Evolutionary conservation across 2,113 vertebrate species (phyloP).

Genomic region (Eublepharis macularius): DNA sequence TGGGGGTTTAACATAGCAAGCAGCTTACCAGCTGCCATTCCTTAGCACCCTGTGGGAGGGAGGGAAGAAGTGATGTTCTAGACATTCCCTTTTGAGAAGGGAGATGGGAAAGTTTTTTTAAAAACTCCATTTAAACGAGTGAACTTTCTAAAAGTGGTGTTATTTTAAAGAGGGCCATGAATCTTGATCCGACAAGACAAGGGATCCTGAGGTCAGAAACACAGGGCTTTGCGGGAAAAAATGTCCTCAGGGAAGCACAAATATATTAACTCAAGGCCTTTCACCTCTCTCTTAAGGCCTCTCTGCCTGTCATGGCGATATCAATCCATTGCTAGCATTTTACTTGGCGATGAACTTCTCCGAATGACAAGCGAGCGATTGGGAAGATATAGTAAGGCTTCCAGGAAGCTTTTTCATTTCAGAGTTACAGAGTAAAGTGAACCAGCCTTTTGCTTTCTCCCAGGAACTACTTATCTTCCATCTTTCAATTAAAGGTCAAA

Average conservation of each 20-base stretch:
- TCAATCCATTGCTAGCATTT: conserved; percentile 76
- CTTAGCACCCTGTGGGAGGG: conserved; percentile 25
- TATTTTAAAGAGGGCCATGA: conserved; percentile 62
- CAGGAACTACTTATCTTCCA: conserved; percentile 79
- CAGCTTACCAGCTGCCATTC: background rate
- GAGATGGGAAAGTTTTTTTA: conserved; percentile 27
- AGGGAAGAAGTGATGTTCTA: conserved; percentile 36
- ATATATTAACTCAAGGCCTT: conserved; percentile 68
- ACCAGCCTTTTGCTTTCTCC: conserved; percentile 76
- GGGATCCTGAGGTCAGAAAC: conserved; percentile 67
- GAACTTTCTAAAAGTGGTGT: conserved; percentile 66
- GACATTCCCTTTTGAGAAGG: conserved; percentile 48
- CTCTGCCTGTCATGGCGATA: conserved; percentile 58
- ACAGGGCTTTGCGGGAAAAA: conserved; percentile 61
- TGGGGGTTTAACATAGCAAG: conserved; percentile 11
- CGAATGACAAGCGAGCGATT: conserved; percentile 75
- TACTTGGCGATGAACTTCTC: conserved; percentile 73
- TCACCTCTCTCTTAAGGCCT: conserved; percentile 65
- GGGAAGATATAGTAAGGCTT: conserved; percentile 72
- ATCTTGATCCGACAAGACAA: conserved; percentile 63
- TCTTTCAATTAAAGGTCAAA: conserved; percentile 85
- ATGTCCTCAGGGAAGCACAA: conserved; percentile 61
- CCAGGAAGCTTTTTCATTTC: conserved; percentile 73
- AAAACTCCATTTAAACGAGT: conserved; percentile 48
- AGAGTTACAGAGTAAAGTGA: conserved; percentile 73